Conservation (phyloP, 2,113 vertebrate genomes). For the Dromiciops gliroides region DNA sequence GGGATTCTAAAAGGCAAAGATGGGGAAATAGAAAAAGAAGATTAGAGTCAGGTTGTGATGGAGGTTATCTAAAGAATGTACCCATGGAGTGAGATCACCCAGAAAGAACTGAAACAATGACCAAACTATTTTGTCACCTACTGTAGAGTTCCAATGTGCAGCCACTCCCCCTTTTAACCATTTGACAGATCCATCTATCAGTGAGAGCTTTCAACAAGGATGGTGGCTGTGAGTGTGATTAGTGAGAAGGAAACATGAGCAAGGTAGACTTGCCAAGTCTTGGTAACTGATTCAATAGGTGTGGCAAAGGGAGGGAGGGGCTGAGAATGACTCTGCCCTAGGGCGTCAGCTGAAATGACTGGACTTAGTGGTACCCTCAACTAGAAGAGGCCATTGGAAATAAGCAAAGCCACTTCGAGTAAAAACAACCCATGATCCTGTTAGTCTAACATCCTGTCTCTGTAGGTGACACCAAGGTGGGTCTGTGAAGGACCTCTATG, state of each 20-base stretch:
- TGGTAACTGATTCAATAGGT: not conserved
- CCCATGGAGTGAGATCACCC: not conserved
- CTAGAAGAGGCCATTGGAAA: no score
- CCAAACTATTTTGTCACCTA: not conserved
- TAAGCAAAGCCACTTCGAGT: no score
- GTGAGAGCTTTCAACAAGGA: not conserved
- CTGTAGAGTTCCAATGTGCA: not conserved
- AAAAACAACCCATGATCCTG: no score
- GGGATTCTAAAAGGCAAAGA: not conserved
- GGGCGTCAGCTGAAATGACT: no score
- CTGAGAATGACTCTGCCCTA: no score
- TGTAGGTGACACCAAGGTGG: no score
- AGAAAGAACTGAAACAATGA: not conserved
- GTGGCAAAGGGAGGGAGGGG: not conserved
- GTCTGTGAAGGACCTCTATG: no score
- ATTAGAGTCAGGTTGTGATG: not conserved
- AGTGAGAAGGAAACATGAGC: not conserved
- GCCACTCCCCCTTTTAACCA: no score
- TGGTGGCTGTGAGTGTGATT: not conserved
- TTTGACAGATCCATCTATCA: not conserved
- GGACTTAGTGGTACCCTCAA: no score
- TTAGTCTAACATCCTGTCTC: no score
- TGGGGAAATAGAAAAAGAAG: not conserved
- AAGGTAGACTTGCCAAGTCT: not conserved
- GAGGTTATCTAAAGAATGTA: not conserved